Evolutionary conservation across 2,888 invertebrate genomes (phyloP), one percentile per base, ranked within the genome.

Genomic region (Marronus borbonicus): DNA sequence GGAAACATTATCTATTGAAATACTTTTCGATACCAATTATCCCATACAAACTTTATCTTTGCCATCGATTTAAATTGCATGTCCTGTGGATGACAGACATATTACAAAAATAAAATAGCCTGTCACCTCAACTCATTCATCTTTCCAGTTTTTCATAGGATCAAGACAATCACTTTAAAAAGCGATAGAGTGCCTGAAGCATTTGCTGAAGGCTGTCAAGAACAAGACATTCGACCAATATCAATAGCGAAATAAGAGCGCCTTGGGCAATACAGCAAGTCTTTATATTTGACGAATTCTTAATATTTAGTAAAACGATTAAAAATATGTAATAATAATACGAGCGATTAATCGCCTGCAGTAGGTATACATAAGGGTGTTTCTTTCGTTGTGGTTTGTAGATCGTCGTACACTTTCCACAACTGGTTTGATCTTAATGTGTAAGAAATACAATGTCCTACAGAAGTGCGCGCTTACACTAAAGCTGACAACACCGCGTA

Each of bases 31-130:
- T 12, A 55, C 4, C 55, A 5, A 14, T n/a, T 55, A 14, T 55
- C 12, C 4, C 62, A 4, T 7, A 28, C 24, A 14, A 62, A 31
- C 24, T 28, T 14, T 28, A 31, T 62, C 28, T 62, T 28, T 62
- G 1, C 3, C 24, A 62, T 31, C 24, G 62, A 14, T 62, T 31
- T 31, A 62, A 62, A 31, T 31, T 31, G 12, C 62, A 31, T 62
- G 62, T 62, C 31, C 31, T 62, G 62, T n/a, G 14, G n/a, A 62
- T 62, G 62, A 28, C 62, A 62, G 62, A 7, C 24, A 55, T 31
- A 62, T 62, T 28, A 31, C 28, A 62, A 28, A 62, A 62, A 62
- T 31, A 62, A 62, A 62, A 31, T 31, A 31, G 62, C 28, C 31
- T 62, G 31, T 31, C 62, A 31, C 62, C 62, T 14, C 31, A 31